Base-by-base conservation (phyloP, 2,113 vertebrate species). In the Cynopterus brachyotis region DNA sequence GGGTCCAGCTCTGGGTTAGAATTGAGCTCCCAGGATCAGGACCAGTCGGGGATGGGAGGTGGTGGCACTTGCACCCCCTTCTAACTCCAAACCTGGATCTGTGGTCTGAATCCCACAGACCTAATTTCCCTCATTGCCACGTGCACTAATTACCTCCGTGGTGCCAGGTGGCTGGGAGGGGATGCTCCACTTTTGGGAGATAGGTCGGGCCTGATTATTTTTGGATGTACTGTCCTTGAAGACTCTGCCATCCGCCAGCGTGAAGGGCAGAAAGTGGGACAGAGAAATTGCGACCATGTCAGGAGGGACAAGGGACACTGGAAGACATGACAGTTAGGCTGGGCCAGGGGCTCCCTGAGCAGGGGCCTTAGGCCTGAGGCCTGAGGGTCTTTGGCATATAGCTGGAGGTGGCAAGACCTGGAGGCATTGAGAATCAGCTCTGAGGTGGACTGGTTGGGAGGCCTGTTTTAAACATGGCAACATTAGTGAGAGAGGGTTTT, bases 201-300 rank as follows among this genome's bases (percentile, higher is more conserved):
- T 96, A 98, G 97, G 97, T 98, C 96, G 32, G 92, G 89, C 57
- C 85, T 1, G 75, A 94, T 97, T 98, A 98, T 98, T 98, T 97
- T 97, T 96, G 97, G 97, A 92, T 91, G 17, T 59, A 0, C 16
- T 0, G 76, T 79, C 96, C 97, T 97, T 96, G 97, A 94, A 75
- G 93, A 3, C 70, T 94, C 80, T 0, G 1, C 40, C 67, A 81
- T 70, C 57, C 6, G 1, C 7, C 17, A 2, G 1, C 1, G 0
- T 70, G 93, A 96, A 98, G 97, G 97, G 85, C 91, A 96, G 96
- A 97, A 97, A 97, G 62, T 98, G 96, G 97, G 94, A 60, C 96
- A 28, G 59, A 84, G 85, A 66, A 67, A 81, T 67, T 16, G 42
- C 22, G 16, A 91, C 64, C 96, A 78, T 72, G 2, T 26, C 59